Conservation (phyloP, 2,888 invertebrate genomes). For the Yponomeuta malinellus region DNA sequence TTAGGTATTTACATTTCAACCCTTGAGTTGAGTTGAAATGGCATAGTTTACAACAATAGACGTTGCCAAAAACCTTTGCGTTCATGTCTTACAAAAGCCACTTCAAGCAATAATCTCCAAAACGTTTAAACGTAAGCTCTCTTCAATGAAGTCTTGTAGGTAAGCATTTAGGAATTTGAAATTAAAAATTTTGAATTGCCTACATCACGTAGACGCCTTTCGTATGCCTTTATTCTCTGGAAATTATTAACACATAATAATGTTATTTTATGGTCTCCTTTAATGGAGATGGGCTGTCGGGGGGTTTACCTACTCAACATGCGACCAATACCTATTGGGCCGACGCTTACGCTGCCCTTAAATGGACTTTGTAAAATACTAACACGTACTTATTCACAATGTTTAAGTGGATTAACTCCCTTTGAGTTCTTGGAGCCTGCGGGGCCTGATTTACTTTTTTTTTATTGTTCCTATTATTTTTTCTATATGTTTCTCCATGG, state of each 20-base stretch:
- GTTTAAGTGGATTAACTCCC: too few relatives aligned
- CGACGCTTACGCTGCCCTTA: not conserved
- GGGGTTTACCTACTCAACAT: constrained; percentile 27
- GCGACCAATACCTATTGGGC: constrained; percentile 3
- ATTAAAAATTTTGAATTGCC: not conserved
- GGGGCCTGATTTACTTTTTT: too few relatives aligned
- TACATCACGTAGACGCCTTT: not conserved
- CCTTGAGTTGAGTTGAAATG: not conserved
- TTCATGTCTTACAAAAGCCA: not conserved
- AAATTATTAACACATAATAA: constrained; percentile 73
- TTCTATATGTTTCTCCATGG: too few relatives aligned
- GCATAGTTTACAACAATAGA: not conserved
- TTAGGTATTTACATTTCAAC: not conserved
- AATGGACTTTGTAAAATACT: not conserved
- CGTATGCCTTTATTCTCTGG: not conserved
- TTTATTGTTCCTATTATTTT: too few relatives aligned
- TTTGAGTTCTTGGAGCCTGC: too few relatives aligned
- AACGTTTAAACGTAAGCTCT: too few relatives aligned
- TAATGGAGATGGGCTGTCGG: constrained; percentile 67
- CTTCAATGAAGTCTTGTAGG: not conserved
- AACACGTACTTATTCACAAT: not conserved
- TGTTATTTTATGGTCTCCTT: constrained; percentile 71
- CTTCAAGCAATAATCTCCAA: too few relatives aligned
- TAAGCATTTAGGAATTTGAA: not conserved
- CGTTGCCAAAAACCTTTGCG: not conserved